Base-by-base conservation (phyloP, 1,140 invertebrate species). In the Nebria ingens region DNA sequence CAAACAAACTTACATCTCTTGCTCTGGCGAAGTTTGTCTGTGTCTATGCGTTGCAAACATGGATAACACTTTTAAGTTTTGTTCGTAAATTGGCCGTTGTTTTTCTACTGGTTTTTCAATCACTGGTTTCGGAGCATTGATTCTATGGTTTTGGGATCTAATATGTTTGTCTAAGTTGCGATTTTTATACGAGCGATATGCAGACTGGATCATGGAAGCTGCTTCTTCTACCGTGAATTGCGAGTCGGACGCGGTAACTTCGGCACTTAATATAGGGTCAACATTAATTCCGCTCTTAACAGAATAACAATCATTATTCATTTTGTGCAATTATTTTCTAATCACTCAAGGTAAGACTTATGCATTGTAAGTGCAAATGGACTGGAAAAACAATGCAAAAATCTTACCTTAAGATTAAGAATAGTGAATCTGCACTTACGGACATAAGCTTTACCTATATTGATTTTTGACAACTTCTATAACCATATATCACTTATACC, bases 331-430 rank as follows among this genome's bases (percentile, higher is more conserved):
- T n/a, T n/a, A n/a, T n/a, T n/a, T n/a, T n/a, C n/a, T n/a, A 34
- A 34, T n/a, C n/a, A 9, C n/a, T 34, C 25, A 34, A 70, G 68
- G 66, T 67, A 69, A 68, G 65, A 68, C 70, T 70, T 70, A 71
- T 68, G 64, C 62, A 70, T 65, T 69, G 69, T 70, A 70, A 73
- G 71, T 69, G 67, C 59, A 17, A 45, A 45, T 12, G 9, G 4
- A 45, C 6, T 6, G 3, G 15, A 12, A 17, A 45, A 17, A 45
- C 40, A 59, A 38, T 22, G n/a, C 15, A 21, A 9, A 54, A 57
- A 20, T 55, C 23, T 50, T 57, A 59, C 50, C 52, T 56, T 51
- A 34, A 19, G 34, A 15, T 23, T 52, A 19, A 23, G n/a, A 52
- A 52, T 12, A 19, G 23, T n/a, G 12, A n/a, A 21, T 21, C 23